phyloP scores from a whole-genome alignment of 1,140 invertebrate species.

The Eurosta solidaginis region DNA sequence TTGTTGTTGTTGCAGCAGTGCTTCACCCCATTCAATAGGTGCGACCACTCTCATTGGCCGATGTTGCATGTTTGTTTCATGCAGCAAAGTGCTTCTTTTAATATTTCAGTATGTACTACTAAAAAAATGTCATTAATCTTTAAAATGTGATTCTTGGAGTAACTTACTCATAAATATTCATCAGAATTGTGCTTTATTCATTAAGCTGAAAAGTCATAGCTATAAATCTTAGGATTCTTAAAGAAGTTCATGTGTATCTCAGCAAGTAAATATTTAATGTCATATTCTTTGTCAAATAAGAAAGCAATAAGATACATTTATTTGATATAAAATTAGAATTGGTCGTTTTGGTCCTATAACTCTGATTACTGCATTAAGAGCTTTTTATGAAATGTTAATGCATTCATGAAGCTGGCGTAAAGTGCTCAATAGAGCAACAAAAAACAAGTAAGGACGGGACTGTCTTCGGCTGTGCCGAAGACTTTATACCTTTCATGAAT shows the following conservation, averaged over 20 bases:
- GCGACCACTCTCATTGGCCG: too few species aligned
- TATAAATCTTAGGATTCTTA: background rate
- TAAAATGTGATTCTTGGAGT: background rate
- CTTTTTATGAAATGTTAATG: background rate
- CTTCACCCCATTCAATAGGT: too few species aligned
- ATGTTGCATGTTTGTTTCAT: too few species aligned
- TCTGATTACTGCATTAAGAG: background rate
- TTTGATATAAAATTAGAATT: background rate
- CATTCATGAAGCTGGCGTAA: background rate
- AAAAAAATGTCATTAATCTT: background rate
- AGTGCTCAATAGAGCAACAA: too few species aligned
- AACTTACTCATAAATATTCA: conserved; percentile 26
- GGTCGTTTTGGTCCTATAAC: background rate
- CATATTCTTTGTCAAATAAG: background rate
- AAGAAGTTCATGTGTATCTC: background rate
- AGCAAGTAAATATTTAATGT: background rate
- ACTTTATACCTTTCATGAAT: too few species aligned
- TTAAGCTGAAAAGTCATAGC: background rate
- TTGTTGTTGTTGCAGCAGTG: too few species aligned
- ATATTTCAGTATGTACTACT: too few species aligned
- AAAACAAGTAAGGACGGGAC: too few species aligned
- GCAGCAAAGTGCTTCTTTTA: too few species aligned
- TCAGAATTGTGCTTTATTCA: background rate
- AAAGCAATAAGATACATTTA: background rate
- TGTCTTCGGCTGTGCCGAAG: too few species aligned